Base-by-base conservation (phyloP, 2,888 invertebrate species). In the Yponomeuta evonymella region DNA sequence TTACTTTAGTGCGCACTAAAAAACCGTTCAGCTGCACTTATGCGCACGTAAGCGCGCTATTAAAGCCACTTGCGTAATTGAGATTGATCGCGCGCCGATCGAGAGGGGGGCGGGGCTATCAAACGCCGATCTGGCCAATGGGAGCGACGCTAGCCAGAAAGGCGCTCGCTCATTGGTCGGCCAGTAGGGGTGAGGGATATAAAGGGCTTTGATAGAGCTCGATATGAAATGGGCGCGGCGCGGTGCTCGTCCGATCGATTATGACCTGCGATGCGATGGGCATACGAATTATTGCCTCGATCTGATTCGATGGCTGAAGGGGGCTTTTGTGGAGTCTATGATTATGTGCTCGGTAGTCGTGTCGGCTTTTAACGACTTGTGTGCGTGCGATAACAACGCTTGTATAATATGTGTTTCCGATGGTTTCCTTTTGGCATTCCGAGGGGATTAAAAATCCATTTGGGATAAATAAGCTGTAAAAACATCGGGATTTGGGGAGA, bases 151-250 rank as follows among this genome's bases (percentile, higher is more conserved):
- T 74, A 76, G 68, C 71, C 43, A 76, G 76, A 74, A 75, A 77
- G 79, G 78, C 80, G 81, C 74, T 77, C 78, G 79, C 81, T 77
- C 76, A 91, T 91, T 91, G 91, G 91, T 79, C 79, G 77, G 43
- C 76, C 73, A 74, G 83, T 83, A 78, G 89, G 90, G 88, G 86
- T 85, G 86, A 82, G 85, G 83, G 81, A 83, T 79, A 80, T 81
- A 79, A 86, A 89, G 86, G 90, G 87, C 87, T 87, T 90, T 90
- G 90, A 90, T 90, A 88, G 82, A 81, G 79, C 84, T 86, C 88
- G 90, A 90, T 90, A 90, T 89, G 87, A 83, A 85, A 88, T 87
- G 88, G 90, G 89, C 89, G 90, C 84, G 90, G 87, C 88, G 89
- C 83, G 79, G 81, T 81, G 81, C 84, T 83, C 82, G 83, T 86